Conservation (phyloP, 2,797 vertebrate species). For the Halcyon chelicuti region DNA sequence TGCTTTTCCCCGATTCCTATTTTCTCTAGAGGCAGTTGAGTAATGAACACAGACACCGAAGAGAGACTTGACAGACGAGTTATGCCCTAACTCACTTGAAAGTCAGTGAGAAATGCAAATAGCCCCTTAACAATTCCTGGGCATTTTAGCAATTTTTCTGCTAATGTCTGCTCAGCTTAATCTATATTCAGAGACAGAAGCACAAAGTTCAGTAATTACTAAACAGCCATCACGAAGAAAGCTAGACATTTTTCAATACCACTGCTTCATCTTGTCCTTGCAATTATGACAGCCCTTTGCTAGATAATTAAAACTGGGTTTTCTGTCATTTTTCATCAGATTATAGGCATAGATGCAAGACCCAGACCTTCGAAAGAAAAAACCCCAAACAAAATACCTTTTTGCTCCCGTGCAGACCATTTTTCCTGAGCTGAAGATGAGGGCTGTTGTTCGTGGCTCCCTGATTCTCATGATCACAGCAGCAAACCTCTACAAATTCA, state of each 20-base stretch:
- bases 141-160: conserved; percentile 18
- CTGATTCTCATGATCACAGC: conserved; percentile 98
- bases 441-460: conserved; percentile 93
- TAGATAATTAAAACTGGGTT: neutral
- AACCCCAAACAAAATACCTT: conserved; percentile 77
- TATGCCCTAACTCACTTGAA: neutral
- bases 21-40: neutral
- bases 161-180: neutral
- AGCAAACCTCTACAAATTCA: conserved; percentile 87
- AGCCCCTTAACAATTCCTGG: neutral
- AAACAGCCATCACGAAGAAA: neutral
- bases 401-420: conserved; percentile 98
- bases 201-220: neutral
- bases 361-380: neutral
- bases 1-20: neutral
- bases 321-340: neutral
- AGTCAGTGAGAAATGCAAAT: conserved; percentile 26
- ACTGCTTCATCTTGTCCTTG: neutral
- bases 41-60: neutral
- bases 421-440: conserved; percentile 98
- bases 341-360: neutral
- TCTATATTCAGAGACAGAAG: neutral
- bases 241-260: neutral
- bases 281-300: neutral
- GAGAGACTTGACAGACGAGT: conserved; percentile 3